Conservation (phyloP, 2,888 invertebrate genomes). For the Drosophila multiciliata region DNA sequence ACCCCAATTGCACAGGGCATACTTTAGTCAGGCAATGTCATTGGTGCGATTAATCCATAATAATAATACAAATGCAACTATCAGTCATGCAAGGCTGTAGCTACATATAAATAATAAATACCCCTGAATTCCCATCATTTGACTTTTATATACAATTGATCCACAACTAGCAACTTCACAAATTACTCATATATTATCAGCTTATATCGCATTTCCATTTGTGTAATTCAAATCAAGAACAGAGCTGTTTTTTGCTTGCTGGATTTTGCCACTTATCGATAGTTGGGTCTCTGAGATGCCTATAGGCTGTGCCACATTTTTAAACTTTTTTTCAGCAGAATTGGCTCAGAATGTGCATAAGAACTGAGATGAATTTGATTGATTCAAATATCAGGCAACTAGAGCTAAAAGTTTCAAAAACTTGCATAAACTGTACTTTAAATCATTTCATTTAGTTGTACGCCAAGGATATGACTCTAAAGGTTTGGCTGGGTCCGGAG, state of each 20-base stretch:
- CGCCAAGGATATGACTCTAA: constrained; percentile 63
- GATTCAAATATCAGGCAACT: background rate
- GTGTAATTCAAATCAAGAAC: background rate
- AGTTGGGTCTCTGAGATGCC: background rate
- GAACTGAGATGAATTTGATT: background rate
- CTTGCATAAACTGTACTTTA: background rate
- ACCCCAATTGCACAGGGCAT: constrained; percentile 53
- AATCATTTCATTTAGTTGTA: constrained; percentile 31
- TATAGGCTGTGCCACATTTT: background rate
- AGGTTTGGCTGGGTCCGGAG: constrained; percentile 83
- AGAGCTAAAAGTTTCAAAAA: background rate
- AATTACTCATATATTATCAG: background rate
- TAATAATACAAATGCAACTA: constrained; percentile 3
- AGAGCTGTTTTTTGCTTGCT: background rate
- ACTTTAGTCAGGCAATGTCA: constrained; percentile 58
- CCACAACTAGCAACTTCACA: background rate
- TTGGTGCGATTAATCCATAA: constrained; percentile 53
- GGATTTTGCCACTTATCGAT: background rate
- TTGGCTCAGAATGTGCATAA: background rate
- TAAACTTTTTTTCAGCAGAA: background rate
- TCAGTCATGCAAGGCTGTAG: background rate
- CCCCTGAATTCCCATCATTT: background rate
- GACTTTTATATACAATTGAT: background rate
- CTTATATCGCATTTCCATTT: background rate
- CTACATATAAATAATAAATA: constrained; percentile 3